Conservation (phyloP, 2,797 vertebrate species). For the Syndactyla subalaris region DNA sequence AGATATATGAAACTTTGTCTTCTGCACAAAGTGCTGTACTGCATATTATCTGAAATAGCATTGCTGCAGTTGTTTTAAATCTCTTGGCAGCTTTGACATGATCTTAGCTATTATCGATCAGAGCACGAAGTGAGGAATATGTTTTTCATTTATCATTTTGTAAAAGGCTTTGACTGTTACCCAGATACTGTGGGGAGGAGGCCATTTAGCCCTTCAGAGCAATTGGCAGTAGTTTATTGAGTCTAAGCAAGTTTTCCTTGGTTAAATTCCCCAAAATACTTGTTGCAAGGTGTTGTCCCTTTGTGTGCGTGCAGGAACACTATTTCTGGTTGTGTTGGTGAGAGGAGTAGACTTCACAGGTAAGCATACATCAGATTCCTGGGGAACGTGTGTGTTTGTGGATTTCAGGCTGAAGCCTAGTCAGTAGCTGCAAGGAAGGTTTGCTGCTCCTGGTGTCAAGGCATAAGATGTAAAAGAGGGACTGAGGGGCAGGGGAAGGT, state of each 20-base stretch:
- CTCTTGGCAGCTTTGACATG: background rate
- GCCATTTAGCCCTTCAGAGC: background rate
- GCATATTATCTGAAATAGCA: background rate
- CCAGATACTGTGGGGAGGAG: too few relatives aligned
- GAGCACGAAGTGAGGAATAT: background rate
- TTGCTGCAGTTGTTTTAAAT: background rate
- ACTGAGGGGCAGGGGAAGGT: background rate
- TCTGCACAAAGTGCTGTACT: background rate
- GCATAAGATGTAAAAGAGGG: background rate
- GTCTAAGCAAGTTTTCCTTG: background rate
- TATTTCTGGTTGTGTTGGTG: background rate
- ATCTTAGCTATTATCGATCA: background rate
- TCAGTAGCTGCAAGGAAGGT: rapidly evolving
- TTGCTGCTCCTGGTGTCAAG: background rate
- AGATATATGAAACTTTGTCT: background rate
- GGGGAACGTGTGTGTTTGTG: background rate
- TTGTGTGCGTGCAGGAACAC: rapidly evolving
- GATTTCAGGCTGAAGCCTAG: background rate
- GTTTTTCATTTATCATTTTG: background rate
- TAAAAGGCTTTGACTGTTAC: background rate
- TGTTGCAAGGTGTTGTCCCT: background rate
- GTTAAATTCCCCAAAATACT: background rate
- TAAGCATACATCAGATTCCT: rapidly evolving
- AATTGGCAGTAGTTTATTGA: background rate
- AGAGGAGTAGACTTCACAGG: background rate